These are phyloP conservation scores for Vicugna pacos DNA, from an alignment of 2,113 vertebrate species.

Conservation along the genomic window DNA sequence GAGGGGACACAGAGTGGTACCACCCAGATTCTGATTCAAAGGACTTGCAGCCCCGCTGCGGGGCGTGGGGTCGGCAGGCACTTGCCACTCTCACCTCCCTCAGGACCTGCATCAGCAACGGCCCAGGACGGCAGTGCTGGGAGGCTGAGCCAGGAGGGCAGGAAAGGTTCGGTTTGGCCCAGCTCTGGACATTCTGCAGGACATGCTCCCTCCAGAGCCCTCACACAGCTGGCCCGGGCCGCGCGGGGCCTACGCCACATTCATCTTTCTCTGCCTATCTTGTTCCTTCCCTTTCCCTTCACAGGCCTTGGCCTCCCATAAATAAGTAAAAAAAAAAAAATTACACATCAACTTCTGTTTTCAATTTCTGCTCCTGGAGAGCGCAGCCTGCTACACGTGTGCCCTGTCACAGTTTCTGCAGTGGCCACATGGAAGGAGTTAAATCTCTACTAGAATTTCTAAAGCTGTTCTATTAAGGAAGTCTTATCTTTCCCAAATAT, in stretches of 20 bases:
- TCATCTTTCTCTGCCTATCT: background rate
- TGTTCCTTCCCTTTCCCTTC: too few relatives aligned
- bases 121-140: rapidly evolving
- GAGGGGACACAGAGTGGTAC: background rate
- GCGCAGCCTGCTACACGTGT: too few relatives aligned
- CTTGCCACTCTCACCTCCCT: too few relatives aligned
- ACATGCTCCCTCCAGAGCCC: background rate
- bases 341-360: background rate
- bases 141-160: rapidly evolving
- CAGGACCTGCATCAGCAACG: too few relatives aligned
- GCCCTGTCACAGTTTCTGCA: too few relatives aligned
- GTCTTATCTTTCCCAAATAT: background rate
- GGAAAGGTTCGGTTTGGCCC: background rate
- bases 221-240: background rate
- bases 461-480: background rate
- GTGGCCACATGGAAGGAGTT: background rate
- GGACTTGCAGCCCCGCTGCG: background rate
- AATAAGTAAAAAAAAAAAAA: background rate
- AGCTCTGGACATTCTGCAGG: background rate
- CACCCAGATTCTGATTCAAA: background rate
- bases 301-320: background rate
- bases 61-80: rapidly evolving
- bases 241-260: background rate
- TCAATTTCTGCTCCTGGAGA: background rate
- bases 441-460: background rate